Conservation (phyloP, 1,140 invertebrate genomes). For the Papilio helenus region DNA sequence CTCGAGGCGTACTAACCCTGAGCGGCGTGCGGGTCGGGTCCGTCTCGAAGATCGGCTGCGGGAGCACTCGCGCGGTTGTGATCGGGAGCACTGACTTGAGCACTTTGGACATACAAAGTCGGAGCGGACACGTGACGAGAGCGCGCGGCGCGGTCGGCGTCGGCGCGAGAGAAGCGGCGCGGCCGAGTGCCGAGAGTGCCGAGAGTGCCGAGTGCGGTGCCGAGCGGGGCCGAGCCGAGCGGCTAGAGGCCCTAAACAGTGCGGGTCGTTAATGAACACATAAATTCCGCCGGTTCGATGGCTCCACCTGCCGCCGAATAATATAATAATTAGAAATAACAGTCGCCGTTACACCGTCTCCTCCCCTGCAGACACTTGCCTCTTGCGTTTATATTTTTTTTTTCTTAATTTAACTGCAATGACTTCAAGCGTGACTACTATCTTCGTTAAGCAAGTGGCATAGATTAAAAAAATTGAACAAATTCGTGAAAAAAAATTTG, state of each 20-base stretch:
- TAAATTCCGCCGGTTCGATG: constrained; percentile 55
- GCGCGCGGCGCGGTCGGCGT: constrained; percentile 76
- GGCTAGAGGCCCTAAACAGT: constrained; percentile 32
- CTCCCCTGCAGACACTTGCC: constrained; percentile 30
- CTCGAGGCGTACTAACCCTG: constrained; percentile 73
- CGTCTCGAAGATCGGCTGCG: constrained; percentile 74
- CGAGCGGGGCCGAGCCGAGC: constrained; percentile 52
- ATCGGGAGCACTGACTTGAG: constrained; percentile 81
- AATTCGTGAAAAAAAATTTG: background rate
- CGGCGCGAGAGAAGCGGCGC: constrained; percentile 72
- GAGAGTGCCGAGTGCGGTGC: constrained; percentile 57
- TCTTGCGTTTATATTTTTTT: constrained; percentile 23
- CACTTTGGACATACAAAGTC: constrained; percentile 82
- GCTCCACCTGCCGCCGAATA: constrained; percentile 57
- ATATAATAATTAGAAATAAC: constrained; percentile 55
- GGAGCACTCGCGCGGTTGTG: constrained; percentile 77
- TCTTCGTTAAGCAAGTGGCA: constrained; percentile 11
- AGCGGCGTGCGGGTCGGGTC: constrained; percentile 75
- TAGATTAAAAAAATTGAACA: background rate
- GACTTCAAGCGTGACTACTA: constrained; percentile 26
- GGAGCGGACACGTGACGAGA: constrained; percentile 71
- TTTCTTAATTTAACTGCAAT: constrained; percentile 32
- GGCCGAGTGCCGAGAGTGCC: constrained; percentile 55
- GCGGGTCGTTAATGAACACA: constrained; percentile 49
- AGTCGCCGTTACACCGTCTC: background rate